Evolutionary conservation across 2,888 invertebrate genomes (phyloP).

Genomic region (Nezara viridula): DNA sequence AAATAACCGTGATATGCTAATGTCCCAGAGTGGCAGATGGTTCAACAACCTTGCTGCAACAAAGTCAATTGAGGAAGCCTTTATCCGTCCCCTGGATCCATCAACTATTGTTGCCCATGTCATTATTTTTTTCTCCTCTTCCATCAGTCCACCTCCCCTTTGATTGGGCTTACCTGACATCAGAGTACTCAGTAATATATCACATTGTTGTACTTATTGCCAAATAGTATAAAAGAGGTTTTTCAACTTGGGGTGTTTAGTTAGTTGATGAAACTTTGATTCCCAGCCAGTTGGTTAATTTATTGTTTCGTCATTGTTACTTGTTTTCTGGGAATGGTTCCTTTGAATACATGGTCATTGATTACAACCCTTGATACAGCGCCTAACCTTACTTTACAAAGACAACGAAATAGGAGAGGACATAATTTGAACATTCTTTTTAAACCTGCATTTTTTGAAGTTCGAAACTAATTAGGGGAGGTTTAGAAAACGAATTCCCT

Average conservation of each 20-base stretch:
- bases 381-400: neutral
- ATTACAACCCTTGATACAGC: neutral
- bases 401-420: too few species aligned
- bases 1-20: neutral
- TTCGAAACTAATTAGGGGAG: too few species aligned
- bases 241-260: neutral
- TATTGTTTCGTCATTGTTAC: neutral
- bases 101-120: neutral
- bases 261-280: neutral
- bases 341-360: neutral
- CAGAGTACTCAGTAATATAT: neutral
- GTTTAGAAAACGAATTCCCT: too few species aligned
- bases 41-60: neutral
- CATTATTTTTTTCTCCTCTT: neutral
- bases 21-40: neutral
- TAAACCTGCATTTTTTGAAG: too few species aligned
- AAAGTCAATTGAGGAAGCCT: conserved; percentile 26
- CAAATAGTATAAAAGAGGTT: neutral
- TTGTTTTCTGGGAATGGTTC: neutral
- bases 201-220: neutral
- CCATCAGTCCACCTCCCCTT: neutral
- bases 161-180: neutral
- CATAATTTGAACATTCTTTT: too few species aligned
- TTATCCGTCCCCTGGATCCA: neutral
- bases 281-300: neutral